A percentile compares a stretch with the other conserved stretches of the same genome.
Evolutionary conservation across 2,888 invertebrate species (phyloP).

Genomic region (Podabrus alpinus): DNA sequence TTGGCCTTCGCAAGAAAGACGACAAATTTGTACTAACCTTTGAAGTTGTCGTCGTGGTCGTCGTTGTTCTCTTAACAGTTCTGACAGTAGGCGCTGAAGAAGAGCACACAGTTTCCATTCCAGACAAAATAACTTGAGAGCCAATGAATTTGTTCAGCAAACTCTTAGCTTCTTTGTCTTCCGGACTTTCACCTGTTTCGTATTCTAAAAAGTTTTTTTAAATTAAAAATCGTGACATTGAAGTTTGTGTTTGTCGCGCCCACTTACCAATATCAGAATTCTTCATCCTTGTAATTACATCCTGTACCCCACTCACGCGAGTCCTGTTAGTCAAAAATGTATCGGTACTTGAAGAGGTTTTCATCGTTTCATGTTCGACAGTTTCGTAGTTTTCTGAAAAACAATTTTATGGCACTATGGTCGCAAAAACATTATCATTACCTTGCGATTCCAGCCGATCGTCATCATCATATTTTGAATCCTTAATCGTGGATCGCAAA

Average conservation of each 20-base stretch:
- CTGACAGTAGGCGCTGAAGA: constrained; percentile 32
- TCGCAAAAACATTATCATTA: constrained; percentile 18
- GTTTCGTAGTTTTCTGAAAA: constrained; percentile 10
- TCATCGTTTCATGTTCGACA: constrained; percentile 4
- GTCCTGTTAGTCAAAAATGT: constrained; percentile 75
- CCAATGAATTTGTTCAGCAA: constrained; percentile 83
- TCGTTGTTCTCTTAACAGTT: constrained; percentile 36
- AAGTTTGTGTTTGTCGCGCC: neutral
- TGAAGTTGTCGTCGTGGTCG: constrained; percentile 39
- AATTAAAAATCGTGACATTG: neutral
- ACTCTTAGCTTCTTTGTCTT: constrained; percentile 74
- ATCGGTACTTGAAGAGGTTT: constrained; percentile 43
- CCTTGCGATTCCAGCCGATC: constrained; percentile 26
- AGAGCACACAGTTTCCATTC: constrained; percentile 64
- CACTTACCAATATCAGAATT: constrained; percentile 65
- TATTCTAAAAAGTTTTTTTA: constrained; percentile 56
- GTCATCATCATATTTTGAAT: neutral
- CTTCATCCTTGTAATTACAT: constrained; percentile 77
- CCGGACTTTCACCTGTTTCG: constrained; percentile 67
- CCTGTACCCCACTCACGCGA: constrained; percentile 74
- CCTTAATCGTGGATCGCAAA: constrained; percentile 60
- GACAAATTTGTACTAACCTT: constrained; percentile 33
- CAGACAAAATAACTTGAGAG: constrained; percentile 78
- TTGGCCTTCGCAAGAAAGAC: neutral
- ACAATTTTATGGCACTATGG: neutral